phyloP scores from a whole-genome alignment of 2,888 invertebrate genomes.

The Prenolepis imparis region DNA sequence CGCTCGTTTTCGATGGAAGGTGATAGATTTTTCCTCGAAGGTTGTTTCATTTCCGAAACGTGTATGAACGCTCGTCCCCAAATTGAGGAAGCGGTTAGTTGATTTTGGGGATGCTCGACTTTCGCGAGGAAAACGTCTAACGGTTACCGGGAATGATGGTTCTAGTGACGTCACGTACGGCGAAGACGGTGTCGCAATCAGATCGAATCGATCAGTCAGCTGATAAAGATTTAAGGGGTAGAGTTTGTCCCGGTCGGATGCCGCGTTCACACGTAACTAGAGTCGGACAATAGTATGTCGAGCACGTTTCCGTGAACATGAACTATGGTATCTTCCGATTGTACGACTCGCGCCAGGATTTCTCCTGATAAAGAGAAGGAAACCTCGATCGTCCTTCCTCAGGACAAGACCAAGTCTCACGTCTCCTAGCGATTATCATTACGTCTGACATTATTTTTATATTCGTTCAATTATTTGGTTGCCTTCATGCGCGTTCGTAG shows the following conservation, averaged over 20 bases:
- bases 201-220: constrained; percentile 70
- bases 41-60: background rate
- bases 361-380: constrained; percentile 38
- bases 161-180: constrained; percentile 73
- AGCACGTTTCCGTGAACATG: constrained; percentile 72
- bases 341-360: constrained; percentile 53
- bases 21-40: constrained; percentile 22
- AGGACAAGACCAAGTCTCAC: constrained; percentile 1
- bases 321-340: constrained; percentile 72
- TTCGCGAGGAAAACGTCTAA: constrained; percentile 37
- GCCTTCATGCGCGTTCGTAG: too few species aligned
- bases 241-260: constrained; percentile 64
- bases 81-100: constrained; percentile 61
- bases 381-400: constrained; percentile 24
- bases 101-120: constrained; percentile 60
- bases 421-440: constrained; percentile 16
- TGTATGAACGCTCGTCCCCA: constrained; percentile 24
- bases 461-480: background rate
- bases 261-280: constrained; percentile 41
- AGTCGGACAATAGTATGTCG: constrained; percentile 67
- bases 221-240: constrained; percentile 62
- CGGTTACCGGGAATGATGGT: constrained; percentile 27
- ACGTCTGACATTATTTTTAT: background rate
- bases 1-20: background rate
- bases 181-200: constrained; percentile 77